Percentiles rank a stretch among this genome's conserved stretches.
Conservation (phyloP, 2,113 vertebrate genomes). For the Microcebus jonahi region DNA sequence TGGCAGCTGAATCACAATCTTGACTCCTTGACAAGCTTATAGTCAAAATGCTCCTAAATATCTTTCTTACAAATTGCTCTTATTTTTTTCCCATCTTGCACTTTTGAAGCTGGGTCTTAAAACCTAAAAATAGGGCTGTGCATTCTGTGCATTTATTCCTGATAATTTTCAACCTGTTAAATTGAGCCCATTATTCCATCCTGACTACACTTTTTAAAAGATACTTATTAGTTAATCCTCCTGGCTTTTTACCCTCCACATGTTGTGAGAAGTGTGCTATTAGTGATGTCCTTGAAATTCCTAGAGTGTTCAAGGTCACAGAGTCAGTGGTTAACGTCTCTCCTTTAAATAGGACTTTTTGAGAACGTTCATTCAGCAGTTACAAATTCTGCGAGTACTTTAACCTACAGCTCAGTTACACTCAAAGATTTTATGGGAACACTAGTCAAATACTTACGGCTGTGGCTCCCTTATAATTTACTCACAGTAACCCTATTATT, state of each 20-base stretch:
- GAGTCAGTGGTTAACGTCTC: background rate
- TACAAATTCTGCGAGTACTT: background rate
- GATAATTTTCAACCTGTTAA: constrained; percentile 28
- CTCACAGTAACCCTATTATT: background rate
- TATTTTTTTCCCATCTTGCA: background rate
- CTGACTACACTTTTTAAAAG: background rate
- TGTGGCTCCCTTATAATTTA: background rate
- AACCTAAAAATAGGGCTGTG: background rate
- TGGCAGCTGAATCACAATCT: background rate
- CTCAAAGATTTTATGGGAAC: background rate
- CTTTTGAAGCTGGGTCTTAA: background rate
- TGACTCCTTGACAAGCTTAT: constrained; percentile 2
- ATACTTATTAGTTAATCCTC: background rate
- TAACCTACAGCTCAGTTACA: background rate
- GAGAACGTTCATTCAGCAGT: background rate
- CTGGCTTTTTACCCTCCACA: background rate
- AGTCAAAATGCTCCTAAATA: constrained; percentile 39
- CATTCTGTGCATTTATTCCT: background rate
- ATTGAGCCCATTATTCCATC: background rate
- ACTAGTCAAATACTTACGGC: background rate
- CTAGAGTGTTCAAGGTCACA: background rate
- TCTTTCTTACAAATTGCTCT: background rate
- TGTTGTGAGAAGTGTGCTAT: background rate
- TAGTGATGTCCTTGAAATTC: background rate
- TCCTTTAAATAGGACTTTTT: background rate